Evolutionary conservation across 2,797 vertebrate species (phyloP).

Genomic region (Amblyopsis hoosieri): DNA sequence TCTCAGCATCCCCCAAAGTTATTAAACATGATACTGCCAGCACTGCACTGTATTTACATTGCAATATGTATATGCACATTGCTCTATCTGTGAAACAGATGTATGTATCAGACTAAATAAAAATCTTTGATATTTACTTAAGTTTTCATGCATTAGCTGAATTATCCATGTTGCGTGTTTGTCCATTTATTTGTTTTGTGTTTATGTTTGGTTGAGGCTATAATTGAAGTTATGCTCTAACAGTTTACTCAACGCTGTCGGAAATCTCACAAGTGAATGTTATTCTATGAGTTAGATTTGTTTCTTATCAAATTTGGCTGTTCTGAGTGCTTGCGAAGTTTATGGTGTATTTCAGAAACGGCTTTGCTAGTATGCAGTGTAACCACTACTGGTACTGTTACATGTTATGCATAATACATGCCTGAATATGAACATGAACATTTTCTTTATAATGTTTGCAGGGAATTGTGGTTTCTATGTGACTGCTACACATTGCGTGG

Average conservation of each 20-base stretch:
- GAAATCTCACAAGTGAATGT: neutral
- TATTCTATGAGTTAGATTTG: neutral
- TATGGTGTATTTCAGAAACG: neutral
- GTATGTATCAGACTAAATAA: too few species aligned
- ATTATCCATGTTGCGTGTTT: neutral
- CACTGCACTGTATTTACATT: neutral
- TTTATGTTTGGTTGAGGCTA: neutral
- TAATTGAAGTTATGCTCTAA: neutral
- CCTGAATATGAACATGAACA: neutral
- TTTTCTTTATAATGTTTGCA: constrained; percentile 1
- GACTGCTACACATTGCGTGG: constrained; percentile 8
- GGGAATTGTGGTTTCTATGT: constrained; percentile 5
- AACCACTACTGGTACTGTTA: constrained; percentile 15
- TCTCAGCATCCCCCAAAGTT: neutral
- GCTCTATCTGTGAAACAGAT: too few species aligned
- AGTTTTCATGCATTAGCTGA: neutral
- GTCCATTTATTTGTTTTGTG: neutral
- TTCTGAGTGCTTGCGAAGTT: neutral
- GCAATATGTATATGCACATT: too few species aligned
- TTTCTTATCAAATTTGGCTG: too few species aligned
- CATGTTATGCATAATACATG: constrained; percentile 23
- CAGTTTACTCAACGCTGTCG: neutral
- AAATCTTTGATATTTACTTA: too few species aligned
- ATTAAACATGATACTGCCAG: neutral
- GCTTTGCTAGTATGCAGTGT: constrained; percentile 5